Evolutionary conservation across 2,888 invertebrate species (phyloP).

Genomic region (Papilio gigon): DNA sequence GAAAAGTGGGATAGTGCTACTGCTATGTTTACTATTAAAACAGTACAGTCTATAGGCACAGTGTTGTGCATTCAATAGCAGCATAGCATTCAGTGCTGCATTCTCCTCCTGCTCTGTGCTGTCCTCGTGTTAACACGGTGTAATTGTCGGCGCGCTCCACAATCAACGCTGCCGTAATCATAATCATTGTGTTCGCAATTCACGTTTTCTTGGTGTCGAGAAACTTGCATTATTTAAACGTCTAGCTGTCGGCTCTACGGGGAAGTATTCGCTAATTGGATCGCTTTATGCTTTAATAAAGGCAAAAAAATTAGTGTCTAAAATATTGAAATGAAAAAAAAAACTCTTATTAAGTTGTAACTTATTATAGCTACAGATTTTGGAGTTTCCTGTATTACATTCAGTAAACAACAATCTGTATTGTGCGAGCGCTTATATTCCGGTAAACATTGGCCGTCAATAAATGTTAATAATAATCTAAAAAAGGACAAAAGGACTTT

Average conservation of each 20-base stretch:
- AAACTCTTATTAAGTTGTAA: neutral
- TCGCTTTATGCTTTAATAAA: slow-evolving; percentile 8
- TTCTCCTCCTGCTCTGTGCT: neutral
- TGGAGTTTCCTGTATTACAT: neutral
- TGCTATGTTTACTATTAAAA: too few relatives aligned
- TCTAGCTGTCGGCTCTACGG: slow-evolving; percentile 22
- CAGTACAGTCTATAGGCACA: too few relatives aligned
- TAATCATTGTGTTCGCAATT: slow-evolving; percentile 36
- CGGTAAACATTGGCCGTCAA: neutral
- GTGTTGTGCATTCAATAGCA: too few relatives aligned
- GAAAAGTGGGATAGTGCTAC: neutral
- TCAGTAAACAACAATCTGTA: neutral
- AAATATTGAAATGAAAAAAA: neutral
- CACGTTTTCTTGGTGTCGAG: slow-evolving; percentile 23
- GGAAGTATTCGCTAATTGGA: slow-evolving; percentile 28
- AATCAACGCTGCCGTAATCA: slow-evolving; percentile 30
- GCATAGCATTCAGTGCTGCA: too few relatives aligned
- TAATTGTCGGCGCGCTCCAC: slow-evolving; percentile 29
- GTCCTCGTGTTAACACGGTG: neutral
- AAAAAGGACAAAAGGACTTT: slow-evolving; percentile 10
- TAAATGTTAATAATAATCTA: slow-evolving; percentile 1
- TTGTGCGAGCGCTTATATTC: neutral
- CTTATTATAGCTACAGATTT: neutral
- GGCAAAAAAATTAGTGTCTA: neutral
- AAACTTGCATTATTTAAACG: slow-evolving; percentile 24